phyloP scores from a whole-genome alignment of 2,797 vertebrate species.

The Antennarius maculatus region DNA sequence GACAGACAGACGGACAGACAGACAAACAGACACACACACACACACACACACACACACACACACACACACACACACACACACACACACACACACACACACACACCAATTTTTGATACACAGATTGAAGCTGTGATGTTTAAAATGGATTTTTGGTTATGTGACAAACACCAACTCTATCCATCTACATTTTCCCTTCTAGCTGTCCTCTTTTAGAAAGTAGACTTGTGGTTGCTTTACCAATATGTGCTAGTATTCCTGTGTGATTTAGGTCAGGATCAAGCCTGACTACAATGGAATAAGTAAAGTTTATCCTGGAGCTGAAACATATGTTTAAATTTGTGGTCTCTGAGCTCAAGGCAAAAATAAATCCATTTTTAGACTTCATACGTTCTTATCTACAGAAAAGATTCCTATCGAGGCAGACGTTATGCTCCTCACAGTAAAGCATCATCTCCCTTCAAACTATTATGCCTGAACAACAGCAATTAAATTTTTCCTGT shows the following conservation, averaged over 20 bases:
- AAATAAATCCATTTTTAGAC: constrained; percentile 16
- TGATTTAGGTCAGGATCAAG: constrained; percentile 48
- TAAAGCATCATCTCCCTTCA: constrained; percentile 13
- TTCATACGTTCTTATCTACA: not conserved
- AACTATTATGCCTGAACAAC: constrained; percentile 36
- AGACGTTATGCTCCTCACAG: constrained; percentile 1
- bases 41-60: too few relatives aligned
- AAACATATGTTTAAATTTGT: constrained; percentile 17
- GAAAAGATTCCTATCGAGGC: constrained; percentile 18
- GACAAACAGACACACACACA: too few relatives aligned
- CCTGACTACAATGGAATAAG: constrained; percentile 21
- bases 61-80: too few relatives aligned
- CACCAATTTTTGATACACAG: too few relatives aligned
- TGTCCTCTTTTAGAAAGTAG: constrained; percentile 6
- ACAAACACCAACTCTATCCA: not conserved
- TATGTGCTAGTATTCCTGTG: constrained; percentile 24
- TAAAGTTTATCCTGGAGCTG: constrained; percentile 19
- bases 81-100: too few relatives aligned
- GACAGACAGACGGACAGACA: too few relatives aligned
- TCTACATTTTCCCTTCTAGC: constrained; percentile 1
- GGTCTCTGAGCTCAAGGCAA: constrained; percentile 3
- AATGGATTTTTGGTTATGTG: not conserved
- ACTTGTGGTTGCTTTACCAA: constrained; percentile 20
- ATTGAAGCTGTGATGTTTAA: too few relatives aligned
- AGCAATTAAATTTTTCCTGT: constrained; percentile 62